These are phyloP conservation scores for Hirtodrosophila trivittata DNA, from an alignment of 2,888 invertebrate genomes.

Conservation along the genomic window DNA sequence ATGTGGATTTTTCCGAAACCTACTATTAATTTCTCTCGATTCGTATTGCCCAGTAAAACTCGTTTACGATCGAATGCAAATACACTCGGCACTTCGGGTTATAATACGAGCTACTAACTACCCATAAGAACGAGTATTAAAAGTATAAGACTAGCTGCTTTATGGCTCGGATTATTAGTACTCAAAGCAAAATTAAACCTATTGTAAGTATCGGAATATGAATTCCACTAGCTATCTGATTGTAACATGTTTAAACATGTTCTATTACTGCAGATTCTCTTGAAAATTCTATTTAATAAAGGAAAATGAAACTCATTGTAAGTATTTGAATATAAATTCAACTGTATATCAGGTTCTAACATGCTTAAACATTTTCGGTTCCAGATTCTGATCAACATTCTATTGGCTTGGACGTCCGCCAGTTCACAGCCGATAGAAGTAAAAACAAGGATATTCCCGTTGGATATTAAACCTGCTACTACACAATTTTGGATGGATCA, in stretches of 20 bases:
- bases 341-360: too few relatives aligned
- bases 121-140: background rate
- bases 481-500: too few relatives aligned
- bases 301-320: too few relatives aligned
- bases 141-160: constrained; percentile 49
- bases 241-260: background rate
- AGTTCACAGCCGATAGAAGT: constrained; percentile 1
- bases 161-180: constrained; percentile 38
- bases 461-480: too few relatives aligned
- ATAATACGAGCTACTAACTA: constrained; percentile 30
- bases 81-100: constrained; percentile 37
- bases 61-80: constrained; percentile 5
- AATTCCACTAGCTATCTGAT: background rate
- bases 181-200: constrained; percentile 44
- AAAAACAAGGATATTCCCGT: too few relatives aligned
- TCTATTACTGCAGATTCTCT: constrained; percentile 21
- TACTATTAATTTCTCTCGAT: background rate
- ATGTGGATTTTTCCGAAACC: constrained; percentile 3
- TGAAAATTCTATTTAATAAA: too few relatives aligned
- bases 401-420: constrained; percentile 10
- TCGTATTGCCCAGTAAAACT: constrained; percentile 11
- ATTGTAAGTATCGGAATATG: constrained; percentile 48
- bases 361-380: too few relatives aligned
- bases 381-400: too few relatives aligned
- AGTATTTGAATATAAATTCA: too few relatives aligned